Evolutionary conservation across 1,140 invertebrate species (phyloP).

Genomic region (Pogonognathellus flavescens): DNA sequence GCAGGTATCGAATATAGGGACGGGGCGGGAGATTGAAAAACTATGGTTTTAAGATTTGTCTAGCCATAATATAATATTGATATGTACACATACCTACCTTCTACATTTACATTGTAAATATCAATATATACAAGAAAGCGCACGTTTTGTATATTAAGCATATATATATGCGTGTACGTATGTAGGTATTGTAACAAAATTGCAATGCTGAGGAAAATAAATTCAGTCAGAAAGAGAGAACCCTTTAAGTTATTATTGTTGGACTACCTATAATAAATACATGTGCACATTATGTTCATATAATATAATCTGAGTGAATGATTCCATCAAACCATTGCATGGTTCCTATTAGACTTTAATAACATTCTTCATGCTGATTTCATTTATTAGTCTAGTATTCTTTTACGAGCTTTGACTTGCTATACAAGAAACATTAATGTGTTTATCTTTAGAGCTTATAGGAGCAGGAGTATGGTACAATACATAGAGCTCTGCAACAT

Average conservation of each 20-base stretch:
- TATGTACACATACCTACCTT: too few species aligned
- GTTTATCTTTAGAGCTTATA: not conserved
- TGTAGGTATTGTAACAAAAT: too few species aligned
- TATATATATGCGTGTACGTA: too few species aligned
- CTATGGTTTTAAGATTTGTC: not conserved
- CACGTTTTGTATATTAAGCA: not conserved
- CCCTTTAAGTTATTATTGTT: not conserved
- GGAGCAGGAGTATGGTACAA: not conserved
- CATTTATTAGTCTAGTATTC: conserved; percentile 41
- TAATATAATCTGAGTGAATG: not conserved
- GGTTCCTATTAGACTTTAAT: conserved; percentile 40
- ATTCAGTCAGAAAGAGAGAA: not conserved
- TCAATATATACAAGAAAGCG: not conserved
- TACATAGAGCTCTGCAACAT: not conserved
- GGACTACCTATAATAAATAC: not conserved
- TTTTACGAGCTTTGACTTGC: not conserved
- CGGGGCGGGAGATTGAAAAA: too few species aligned
- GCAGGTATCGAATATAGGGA: too few species aligned
- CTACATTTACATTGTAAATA: not conserved
- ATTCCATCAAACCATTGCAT: conserved; percentile 17
- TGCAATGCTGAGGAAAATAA: too few species aligned
- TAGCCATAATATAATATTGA: too few species aligned
- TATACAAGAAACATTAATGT: not conserved
- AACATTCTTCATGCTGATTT: conserved; percentile 54
- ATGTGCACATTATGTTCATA: too few species aligned